phyloP scores from a whole-genome alignment of 2,797 vertebrate species.

The Ibycter americanus region DNA sequence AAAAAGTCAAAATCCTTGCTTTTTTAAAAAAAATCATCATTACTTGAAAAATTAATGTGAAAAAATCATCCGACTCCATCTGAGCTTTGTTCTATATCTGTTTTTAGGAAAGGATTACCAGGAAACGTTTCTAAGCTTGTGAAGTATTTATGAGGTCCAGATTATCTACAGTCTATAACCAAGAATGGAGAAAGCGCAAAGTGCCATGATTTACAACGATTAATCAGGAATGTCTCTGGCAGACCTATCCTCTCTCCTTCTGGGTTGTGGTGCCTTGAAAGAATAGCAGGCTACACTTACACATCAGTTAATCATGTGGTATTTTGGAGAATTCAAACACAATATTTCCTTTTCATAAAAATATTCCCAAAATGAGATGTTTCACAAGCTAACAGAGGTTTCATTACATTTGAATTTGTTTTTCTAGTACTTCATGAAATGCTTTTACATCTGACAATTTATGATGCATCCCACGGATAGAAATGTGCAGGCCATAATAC shows the following conservation, averaged over 20 bases:
- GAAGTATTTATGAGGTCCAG: background rate
- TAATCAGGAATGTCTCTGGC: background rate
- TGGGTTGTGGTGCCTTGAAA: background rate
- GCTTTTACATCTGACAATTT: background rate
- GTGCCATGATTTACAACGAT: background rate
- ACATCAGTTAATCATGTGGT: background rate
- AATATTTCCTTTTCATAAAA: background rate
- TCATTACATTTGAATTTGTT: background rate
- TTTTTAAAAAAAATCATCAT: background rate
- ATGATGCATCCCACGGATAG: background rate
- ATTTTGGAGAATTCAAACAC: background rate
- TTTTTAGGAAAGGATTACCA: background rate
- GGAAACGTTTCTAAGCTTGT: background rate
- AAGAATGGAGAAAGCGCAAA: constrained; percentile 32
- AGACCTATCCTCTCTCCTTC: background rate
- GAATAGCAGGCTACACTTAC: background rate
- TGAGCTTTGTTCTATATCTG: background rate
- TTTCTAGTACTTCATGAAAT: background rate
- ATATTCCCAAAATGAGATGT: background rate
- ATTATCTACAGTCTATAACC: constrained; percentile 1
- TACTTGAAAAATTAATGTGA: background rate
- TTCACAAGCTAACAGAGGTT: background rate
- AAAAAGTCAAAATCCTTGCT: background rate
- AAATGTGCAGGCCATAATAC: background rate
- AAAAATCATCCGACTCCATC: background rate